Evolutionary conservation across 2,888 invertebrate genomes (phyloP).

Genomic region (Cataglyphis rosenhaueri): DNA sequence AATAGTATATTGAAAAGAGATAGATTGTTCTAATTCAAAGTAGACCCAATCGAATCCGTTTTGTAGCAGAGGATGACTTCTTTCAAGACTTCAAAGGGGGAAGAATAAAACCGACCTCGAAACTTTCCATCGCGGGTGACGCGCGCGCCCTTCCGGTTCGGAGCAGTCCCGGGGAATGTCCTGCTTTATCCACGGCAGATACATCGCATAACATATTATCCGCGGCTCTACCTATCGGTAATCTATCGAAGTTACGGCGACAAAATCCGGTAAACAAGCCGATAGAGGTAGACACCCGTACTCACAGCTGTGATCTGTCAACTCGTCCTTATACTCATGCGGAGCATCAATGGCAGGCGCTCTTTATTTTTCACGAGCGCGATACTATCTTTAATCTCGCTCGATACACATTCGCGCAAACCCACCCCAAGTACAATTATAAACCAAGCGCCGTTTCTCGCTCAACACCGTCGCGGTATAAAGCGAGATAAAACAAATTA

Average conservation of each 20-base stretch:
- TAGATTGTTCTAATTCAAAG: not conserved
- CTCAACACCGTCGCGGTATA: not conserved
- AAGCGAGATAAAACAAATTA: not conserved
- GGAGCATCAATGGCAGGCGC: conserved; percentile 33
- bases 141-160: not conserved
- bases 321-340: conserved; percentile 24
- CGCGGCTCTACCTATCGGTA: conserved; percentile 59
- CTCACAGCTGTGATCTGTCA: not conserved
- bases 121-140: not conserved
- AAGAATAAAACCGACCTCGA: not conserved
- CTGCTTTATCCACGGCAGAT: conserved; percentile 71
- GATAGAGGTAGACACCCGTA: conserved; percentile 71
- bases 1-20: not conserved
- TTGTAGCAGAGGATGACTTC: too few species aligned
- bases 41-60: not conserved
- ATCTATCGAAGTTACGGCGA: conserved; percentile 37
- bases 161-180: not conserved
- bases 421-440: conserved; percentile 8
- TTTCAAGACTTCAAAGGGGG: not conserved
- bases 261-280: conserved; percentile 39
- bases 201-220: not conserved
- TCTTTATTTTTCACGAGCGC: conserved; percentile 66
- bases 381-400: conserved; percentile 73
- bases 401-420: conserved; percentile 60
- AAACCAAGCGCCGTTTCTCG: not conserved